A percentile compares a stretch with the other conserved stretches of the same genome.
Conservation (phyloP, 2,797 vertebrate species). For the Cephalopachus bancanus region DNA sequence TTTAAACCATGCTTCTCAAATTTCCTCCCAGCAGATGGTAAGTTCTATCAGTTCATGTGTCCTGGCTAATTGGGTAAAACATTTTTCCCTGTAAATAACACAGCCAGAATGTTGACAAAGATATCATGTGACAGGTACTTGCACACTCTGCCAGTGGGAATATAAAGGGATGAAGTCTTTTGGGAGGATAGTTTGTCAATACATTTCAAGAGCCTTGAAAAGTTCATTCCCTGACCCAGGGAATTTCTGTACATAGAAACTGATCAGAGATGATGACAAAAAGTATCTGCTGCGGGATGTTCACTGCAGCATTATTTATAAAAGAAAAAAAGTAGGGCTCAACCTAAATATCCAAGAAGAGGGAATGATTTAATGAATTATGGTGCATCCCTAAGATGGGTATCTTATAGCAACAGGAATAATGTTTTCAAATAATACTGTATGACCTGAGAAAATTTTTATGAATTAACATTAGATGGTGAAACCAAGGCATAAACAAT, state of each 20-base stretch:
- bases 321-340: neutral
- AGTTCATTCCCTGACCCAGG: slow-evolving; percentile 3
- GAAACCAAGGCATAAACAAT: neutral
- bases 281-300: neutral
- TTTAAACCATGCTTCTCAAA: slow-evolving; percentile 79
- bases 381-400: neutral
- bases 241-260: neutral
- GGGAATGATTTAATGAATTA: slow-evolving; percentile 38
- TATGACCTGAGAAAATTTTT: slow-evolving; percentile 36
- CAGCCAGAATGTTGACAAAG: slow-evolving; percentile 64
- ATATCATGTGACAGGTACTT: slow-evolving; percentile 72
- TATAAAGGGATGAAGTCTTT: slow-evolving; percentile 13
- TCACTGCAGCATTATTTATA: slow-evolving; percentile 43
- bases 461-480: slow-evolving; percentile 20
- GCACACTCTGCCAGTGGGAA: neutral
- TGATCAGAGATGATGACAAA: slow-evolving; percentile 41
- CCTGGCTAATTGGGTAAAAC: slow-evolving; percentile 76
- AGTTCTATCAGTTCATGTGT: slow-evolving; percentile 65
- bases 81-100: slow-evolving; percentile 62
- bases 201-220: slow-evolving; percentile 48
- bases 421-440: slow-evolving; percentile 52
- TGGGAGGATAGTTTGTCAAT: slow-evolving; percentile 17
- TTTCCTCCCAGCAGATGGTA: slow-evolving; percentile 79
- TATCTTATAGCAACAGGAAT: slow-evolving; percentile 51
- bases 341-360: neutral